Conservation (phyloP, 2,888 invertebrate genomes). For the Salpingus planirostris region DNA sequence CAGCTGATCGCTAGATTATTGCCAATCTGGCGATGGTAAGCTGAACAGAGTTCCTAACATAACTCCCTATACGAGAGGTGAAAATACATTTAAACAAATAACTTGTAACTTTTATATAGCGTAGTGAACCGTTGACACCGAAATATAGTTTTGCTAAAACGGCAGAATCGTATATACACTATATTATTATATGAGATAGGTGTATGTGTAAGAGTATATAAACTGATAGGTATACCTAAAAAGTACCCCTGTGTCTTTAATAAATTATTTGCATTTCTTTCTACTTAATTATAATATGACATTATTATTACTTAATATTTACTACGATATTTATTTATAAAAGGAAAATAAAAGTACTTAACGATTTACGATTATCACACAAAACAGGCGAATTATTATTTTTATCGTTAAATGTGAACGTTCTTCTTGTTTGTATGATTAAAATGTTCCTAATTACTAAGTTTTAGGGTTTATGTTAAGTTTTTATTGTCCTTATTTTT, state of each 20-base stretch:
- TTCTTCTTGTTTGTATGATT: conserved; percentile 28
- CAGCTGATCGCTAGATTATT: conserved; percentile 31
- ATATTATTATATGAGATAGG: conserved; percentile 37
- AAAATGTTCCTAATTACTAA: conserved; percentile 38
- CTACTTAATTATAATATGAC: conserved; percentile 16
- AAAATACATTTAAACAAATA: conserved; percentile 31
- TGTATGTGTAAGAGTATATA: conserved; percentile 37
- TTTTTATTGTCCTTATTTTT: conserved; percentile 32
- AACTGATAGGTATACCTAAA: conserved; percentile 29
- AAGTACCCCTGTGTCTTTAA: conserved; percentile 19
- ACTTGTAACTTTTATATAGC: conserved; percentile 41
- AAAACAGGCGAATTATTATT: no score
- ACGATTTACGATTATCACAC: no score
- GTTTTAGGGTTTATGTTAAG: conserved; percentile 35
- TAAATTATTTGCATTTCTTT: conserved; percentile 35
- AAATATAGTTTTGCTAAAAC: conserved; percentile 40
- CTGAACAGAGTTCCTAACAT: conserved; percentile 43
- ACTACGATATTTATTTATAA: no score
- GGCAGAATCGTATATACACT: conserved; percentile 39
- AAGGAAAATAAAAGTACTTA: no score
- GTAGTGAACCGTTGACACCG: conserved; percentile 38
- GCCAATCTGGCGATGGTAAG: no score
- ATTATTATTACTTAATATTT: conserved; percentile 21
- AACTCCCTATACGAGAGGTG: conserved; percentile 37
- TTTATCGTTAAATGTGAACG: conserved; percentile 20